Conservation (phyloP, 2,888 invertebrate genomes). For the Pandemis heparana region DNA sequence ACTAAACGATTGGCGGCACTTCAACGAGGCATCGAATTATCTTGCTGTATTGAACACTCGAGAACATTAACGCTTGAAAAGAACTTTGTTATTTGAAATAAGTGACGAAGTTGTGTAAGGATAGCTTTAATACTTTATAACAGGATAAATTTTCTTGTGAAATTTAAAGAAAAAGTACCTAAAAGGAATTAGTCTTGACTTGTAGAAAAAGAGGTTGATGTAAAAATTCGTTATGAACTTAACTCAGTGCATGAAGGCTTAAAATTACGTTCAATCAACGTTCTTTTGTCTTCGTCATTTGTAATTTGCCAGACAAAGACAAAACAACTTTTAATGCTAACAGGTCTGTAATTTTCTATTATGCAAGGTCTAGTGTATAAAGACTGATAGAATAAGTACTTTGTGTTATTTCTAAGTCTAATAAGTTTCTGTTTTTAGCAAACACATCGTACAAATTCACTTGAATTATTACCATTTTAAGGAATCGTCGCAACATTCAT, state of each 20-base stretch:
- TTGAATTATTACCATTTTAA: background rate
- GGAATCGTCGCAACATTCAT: background rate
- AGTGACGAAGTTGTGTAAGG: slow-evolving; percentile 22
- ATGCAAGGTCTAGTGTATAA: no score
- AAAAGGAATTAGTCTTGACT: slow-evolving; percentile 3
- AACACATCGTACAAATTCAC: no score
- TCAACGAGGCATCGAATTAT: slow-evolving; percentile 28
- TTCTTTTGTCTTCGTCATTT: no score
- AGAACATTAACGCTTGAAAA: slow-evolving; percentile 37
- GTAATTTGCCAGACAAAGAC: no score
- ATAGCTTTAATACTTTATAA: slow-evolving; percentile 28
- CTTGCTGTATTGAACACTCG: slow-evolving; percentile 37
- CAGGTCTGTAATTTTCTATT: no score
- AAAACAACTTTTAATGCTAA: no score
- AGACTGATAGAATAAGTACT: no score
- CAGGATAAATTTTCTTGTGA: slow-evolving; percentile 13
- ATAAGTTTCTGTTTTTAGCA: no score
- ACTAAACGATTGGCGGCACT: background rate
- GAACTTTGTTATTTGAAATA: slow-evolving; percentile 36
- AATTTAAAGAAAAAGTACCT: background rate
- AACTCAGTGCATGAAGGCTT: no score
- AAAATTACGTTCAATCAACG: no score
- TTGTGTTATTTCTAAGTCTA: no score
- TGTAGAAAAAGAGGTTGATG: background rate
- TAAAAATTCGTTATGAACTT: background rate